These are phyloP conservation scores for Drosophila fungiperda DNA, from an alignment of 2,888 invertebrate genomes.

Conservation along the genomic window DNA sequence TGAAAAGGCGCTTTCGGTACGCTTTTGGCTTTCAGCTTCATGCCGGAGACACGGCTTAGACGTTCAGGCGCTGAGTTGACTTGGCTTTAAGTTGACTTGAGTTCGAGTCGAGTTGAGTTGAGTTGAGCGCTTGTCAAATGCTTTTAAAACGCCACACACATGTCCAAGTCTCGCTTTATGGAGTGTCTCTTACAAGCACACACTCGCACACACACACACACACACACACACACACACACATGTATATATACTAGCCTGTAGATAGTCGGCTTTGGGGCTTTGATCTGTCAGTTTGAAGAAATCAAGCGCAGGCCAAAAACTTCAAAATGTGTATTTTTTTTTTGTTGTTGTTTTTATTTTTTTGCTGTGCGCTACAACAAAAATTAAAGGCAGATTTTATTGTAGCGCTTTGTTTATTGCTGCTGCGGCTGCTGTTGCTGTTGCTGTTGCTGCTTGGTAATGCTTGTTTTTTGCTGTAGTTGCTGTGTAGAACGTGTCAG, in stretches of 20 bases:
- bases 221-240: neutral
- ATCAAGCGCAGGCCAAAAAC: constrained; percentile 80
- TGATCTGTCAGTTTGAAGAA: constrained; percentile 84
- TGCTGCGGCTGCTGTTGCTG: constrained; percentile 31
- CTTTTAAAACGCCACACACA: constrained; percentile 83
- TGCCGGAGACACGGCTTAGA: constrained; percentile 51
- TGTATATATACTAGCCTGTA: neutral
- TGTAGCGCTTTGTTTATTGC: constrained; percentile 64
- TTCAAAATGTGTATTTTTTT: constrained; percentile 65
- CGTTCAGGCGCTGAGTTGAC: constrained; percentile 64
- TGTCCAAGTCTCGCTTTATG: constrained; percentile 64
- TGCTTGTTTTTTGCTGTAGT: constrained; percentile 40
- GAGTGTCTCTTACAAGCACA: constrained; percentile 56
- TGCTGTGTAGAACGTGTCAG: constrained; percentile 78
- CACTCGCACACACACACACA: constrained; percentile 24
- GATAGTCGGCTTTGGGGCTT: constrained; percentile 75
- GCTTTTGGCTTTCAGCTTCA: constrained; percentile 26
- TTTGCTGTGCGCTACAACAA: constrained; percentile 44
- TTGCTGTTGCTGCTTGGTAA: constrained; percentile 34
- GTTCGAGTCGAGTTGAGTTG: constrained; percentile 38
- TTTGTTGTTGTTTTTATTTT: constrained; percentile 11
- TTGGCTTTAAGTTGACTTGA: constrained; percentile 58
- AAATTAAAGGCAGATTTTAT: constrained; percentile 65
- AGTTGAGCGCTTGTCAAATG: constrained; percentile 83
- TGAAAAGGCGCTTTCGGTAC: constrained; percentile 80